These are phyloP conservation scores for Microcebus murinus DNA, from an alignment of 2,113 vertebrate genomes.

Conservation along the genomic window DNA sequence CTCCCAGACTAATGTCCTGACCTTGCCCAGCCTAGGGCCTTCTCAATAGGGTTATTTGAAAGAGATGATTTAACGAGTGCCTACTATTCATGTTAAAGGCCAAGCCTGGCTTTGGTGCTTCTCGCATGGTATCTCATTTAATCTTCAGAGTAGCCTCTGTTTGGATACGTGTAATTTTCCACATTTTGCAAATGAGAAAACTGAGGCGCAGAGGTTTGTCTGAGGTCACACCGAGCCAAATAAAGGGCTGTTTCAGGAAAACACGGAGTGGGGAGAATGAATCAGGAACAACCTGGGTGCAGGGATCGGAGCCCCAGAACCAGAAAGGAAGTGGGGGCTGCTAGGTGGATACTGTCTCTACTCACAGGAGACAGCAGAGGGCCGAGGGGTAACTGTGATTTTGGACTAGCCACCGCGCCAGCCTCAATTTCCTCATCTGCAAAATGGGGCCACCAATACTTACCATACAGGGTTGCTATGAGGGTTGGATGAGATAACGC, in stretches of 20 bases:
- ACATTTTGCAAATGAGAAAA: background rate
- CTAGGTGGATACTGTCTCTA: background rate
- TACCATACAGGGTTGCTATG: fast-evolving
- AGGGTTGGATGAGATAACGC: background rate
- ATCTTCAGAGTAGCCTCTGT: background rate
- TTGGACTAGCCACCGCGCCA: background rate
- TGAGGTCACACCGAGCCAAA: background rate
- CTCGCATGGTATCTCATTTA: background rate
- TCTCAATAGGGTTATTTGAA: background rate
- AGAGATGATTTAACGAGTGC: background rate
- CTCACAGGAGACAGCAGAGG: background rate
- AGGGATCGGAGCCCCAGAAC: background rate
- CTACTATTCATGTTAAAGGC: background rate
- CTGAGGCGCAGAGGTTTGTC: background rate
- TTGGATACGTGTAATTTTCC: background rate
- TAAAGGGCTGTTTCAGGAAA: background rate
- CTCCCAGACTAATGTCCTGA: background rate
- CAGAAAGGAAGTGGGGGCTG: too few relatives aligned
- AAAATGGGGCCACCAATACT: background rate
- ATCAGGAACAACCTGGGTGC: background rate
- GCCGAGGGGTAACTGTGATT: background rate
- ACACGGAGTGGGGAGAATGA: background rate
- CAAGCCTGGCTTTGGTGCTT: background rate
- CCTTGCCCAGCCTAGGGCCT: too few relatives aligned
- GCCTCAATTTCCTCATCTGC: conserved; percentile 19